A percentile compares a stretch with the other conserved stretches of the same genome.
These are phyloP conservation scores for Anarrhichthys ocellatus DNA, from an alignment of 2,113 vertebrate species.

Conservation along the genomic window DNA sequence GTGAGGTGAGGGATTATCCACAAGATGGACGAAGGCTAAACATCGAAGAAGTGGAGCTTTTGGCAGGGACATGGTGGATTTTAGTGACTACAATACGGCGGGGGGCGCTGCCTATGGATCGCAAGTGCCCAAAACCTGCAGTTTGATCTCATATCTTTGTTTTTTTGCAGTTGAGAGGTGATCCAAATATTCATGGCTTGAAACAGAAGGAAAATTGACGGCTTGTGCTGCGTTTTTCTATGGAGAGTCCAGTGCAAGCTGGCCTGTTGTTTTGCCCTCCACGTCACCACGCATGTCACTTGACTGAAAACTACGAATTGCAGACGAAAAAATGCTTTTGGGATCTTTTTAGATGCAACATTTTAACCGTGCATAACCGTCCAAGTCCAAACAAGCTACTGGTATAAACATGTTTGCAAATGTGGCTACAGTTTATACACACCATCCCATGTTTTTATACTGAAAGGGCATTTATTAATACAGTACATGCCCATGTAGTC, in stretches of 20 bases:
- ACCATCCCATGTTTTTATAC: neutral
- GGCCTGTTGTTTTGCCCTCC: neutral
- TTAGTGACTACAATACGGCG: neutral
- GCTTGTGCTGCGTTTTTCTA: neutral
- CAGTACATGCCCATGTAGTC: neutral
- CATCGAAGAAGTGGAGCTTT: neutral
- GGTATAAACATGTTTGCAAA: neutral
- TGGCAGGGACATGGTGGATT: neutral
- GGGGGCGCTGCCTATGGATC: neutral
- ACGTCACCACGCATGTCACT: neutral
- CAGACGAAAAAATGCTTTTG: neutral
- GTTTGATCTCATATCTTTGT: neutral
- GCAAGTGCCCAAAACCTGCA: neutral
- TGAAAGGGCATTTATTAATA: conserved; percentile 13
- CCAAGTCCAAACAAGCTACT: neutral
- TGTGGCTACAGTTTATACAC: neutral
- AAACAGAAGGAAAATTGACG: neutral
- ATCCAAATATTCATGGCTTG: neutral
- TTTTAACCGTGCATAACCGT: neutral
- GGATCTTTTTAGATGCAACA: neutral
- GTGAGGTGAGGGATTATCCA: neutral
- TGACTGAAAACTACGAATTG: neutral
- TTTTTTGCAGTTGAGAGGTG: neutral
- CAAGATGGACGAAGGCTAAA: neutral
- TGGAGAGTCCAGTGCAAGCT: neutral